Evolutionary conservation across 1,140 invertebrate genomes (phyloP).

Genomic region (Laupala kohalensis): DNA sequence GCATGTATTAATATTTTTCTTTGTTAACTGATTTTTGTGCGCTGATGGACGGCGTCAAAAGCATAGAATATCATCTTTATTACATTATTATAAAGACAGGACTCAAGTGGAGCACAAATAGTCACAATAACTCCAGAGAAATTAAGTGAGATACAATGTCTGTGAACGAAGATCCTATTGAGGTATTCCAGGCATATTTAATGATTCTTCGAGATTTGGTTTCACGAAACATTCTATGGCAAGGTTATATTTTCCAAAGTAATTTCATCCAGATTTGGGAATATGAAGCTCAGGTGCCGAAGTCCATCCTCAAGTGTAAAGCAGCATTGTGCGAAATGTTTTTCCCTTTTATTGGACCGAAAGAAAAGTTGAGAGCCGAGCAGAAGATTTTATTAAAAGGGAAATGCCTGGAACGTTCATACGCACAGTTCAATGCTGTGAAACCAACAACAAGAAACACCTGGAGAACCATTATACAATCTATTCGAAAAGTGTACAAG

Average conservation of each 20-base stretch:
- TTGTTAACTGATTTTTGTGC: too few species aligned
- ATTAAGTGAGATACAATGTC: background rate
- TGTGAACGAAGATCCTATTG: background rate
- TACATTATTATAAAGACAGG: too few species aligned
- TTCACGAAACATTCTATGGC: background rate
- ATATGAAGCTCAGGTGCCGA: background rate
- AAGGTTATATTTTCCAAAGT: background rate
- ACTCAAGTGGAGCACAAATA: too few species aligned
- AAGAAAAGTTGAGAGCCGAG: background rate
- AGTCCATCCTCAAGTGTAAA: background rate
- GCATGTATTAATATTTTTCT: too few species aligned
- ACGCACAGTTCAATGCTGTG: background rate
- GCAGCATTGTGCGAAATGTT: background rate
- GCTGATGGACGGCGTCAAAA: too few species aligned
- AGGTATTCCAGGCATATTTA: background rate
- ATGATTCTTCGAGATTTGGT: background rate
- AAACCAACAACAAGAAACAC: background rate
- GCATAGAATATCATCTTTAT: too few species aligned
- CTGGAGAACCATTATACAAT: background rate
- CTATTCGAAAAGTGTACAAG: background rate
- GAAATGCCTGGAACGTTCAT: background rate
- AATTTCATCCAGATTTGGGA: background rate
- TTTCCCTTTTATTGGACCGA: background rate
- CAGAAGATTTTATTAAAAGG: background rate
- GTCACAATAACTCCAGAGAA: too few species aligned